Percentiles rank a stretch among this genome's conserved stretches.
phyloP scores from a whole-genome alignment of 2,888 invertebrate genomes.

The Ichneumon xanthorius region DNA sequence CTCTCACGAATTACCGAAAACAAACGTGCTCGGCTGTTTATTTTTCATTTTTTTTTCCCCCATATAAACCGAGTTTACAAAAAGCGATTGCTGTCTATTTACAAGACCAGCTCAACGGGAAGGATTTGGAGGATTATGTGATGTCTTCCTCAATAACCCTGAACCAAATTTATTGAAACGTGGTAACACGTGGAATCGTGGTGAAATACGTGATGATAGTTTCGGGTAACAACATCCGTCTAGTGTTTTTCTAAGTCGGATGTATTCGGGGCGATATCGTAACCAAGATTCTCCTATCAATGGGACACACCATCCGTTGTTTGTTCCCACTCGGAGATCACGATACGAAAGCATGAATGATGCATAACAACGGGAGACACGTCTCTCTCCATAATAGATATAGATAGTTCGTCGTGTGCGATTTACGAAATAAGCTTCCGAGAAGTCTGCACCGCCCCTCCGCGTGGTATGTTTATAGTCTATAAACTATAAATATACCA shows the following conservation, averaged over 20 bases:
- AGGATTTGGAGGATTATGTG: neutral
- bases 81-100: neutral
- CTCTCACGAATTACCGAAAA: neutral
- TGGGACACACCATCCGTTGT: constrained; percentile 5
- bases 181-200: neutral
- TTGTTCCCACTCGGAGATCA: constrained; percentile 26
- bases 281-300: neutral
- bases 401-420: constrained; percentile 35
- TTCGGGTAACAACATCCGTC: neutral
- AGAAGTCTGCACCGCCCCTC: constrained; percentile 21
- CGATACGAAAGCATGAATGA: constrained; percentile 34
- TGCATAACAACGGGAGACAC: constrained; percentile 7
- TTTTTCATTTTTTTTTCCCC: neutral
- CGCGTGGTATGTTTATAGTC: too few species aligned
- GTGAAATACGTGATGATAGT: neutral
- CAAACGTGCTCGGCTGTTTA: neutral
- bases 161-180: neutral
- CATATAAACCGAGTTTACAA: neutral
- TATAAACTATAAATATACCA: neutral
- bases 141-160: neutral
- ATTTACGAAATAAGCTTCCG: constrained; percentile 39
- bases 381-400: constrained; percentile 24
- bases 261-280: neutral
- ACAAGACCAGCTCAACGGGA: neutral
- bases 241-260: neutral